Evolutionary conservation across 1,140 invertebrate species (phyloP).

Genomic region (Trissolcus basalis): DNA sequence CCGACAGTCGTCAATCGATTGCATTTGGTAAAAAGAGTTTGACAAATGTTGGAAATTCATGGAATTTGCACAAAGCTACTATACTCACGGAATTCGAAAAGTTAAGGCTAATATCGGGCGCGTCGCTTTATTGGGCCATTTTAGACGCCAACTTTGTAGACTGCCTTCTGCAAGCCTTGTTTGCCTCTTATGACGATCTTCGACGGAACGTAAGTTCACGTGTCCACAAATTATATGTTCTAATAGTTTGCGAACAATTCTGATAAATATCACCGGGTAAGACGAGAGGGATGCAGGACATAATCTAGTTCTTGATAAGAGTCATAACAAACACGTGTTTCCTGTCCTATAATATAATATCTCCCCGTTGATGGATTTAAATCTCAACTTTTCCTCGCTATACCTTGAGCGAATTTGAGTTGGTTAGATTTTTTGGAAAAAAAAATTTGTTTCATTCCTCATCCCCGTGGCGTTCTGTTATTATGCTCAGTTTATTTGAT

Average conservation of each 20-base stretch:
- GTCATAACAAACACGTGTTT: not conserved
- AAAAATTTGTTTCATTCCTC: no score
- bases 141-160: slow-evolving; percentile 18
- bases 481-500: not conserved
- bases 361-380: no score
- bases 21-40: slow-evolving; percentile 37
- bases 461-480: no score
- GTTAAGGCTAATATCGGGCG: slow-evolving; percentile 23
- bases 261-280: slow-evolving; percentile 6
- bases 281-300: not conserved
- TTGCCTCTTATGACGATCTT: slow-evolving; percentile 27
- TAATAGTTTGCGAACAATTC: slow-evolving; percentile 8
- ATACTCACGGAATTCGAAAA: slow-evolving; percentile 49
- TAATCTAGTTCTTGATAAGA: not conserved
- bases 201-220: slow-evolving; percentile 5
- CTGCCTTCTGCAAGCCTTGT: not conserved
- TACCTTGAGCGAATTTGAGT: no score
- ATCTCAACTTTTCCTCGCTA: no score
- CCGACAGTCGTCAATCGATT: slow-evolving; percentile 20
- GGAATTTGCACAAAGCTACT: slow-evolving; percentile 41
- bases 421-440: no score
- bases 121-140: slow-evolving; percentile 12
- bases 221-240: slow-evolving; percentile 1
- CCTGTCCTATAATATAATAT: not conserved
- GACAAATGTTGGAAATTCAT: slow-evolving; percentile 49